Evolutionary conservation across 2,888 invertebrate species (phyloP).

Genomic region (Incurvaria masculella): DNA sequence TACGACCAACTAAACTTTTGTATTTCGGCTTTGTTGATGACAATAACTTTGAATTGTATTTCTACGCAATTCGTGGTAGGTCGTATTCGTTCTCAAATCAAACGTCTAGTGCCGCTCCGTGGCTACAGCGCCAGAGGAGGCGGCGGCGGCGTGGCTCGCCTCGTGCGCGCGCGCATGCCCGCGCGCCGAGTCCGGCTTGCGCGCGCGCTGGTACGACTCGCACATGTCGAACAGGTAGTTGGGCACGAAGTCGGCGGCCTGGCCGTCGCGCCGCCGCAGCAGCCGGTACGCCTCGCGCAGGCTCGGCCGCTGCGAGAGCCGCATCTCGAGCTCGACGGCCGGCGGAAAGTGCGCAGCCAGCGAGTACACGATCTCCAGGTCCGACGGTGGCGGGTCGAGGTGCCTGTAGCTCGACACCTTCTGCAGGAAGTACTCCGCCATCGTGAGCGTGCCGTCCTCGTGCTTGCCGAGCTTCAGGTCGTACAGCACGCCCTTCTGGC

Average conservation of each 20-base stretch:
- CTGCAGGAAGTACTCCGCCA: conserved; percentile 49
- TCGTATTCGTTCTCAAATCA: too few relatives aligned
- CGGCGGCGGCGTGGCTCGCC: conserved; percentile 20
- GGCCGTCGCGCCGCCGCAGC: conserved; percentile 45
- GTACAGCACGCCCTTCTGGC: conserved; percentile 44
- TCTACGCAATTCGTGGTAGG: too few relatives aligned
- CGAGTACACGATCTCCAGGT: conserved; percentile 48
- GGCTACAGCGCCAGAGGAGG: background rate
- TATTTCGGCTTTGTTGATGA: too few relatives aligned
- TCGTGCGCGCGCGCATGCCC: conserved; percentile 28
- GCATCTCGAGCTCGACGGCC: conserved; percentile 44
- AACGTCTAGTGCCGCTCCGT: too few relatives aligned
- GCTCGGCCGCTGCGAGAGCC: conserved; percentile 45
- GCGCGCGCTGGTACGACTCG: conserved; percentile 44
- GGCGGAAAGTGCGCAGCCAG: conserved; percentile 48
- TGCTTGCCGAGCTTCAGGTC: conserved; percentile 49
- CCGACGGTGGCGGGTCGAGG: conserved; percentile 44
- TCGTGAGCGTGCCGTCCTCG: conserved; percentile 35
- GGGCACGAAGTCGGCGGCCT: conserved; percentile 41
- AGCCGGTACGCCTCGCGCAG: conserved; percentile 45
- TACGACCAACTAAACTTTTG: too few relatives aligned
- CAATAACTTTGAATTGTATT: too few relatives aligned
- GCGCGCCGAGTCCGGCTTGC: conserved; percentile 38
- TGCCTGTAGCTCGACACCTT: conserved; percentile 48
- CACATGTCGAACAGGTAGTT: conserved; percentile 53